These are phyloP conservation scores for Asobara japonica DNA, from an alignment of 1,140 invertebrate species.

Conservation along the genomic window DNA sequence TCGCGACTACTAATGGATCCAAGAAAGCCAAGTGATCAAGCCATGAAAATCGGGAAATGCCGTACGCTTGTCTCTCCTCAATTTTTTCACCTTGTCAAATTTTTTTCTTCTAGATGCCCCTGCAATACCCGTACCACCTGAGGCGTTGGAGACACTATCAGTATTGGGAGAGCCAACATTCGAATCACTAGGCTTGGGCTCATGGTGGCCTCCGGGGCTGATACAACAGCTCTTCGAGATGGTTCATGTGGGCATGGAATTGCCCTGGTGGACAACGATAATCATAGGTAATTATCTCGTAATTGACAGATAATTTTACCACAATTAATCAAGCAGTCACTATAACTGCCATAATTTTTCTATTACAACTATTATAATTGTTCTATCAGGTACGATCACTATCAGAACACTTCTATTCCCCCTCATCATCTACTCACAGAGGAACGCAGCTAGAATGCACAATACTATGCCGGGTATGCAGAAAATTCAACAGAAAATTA, in stretches of 20 bases:
- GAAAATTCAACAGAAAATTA: constrained; percentile 81
- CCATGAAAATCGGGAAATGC: no score
- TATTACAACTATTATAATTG: not conserved
- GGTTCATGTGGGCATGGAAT: constrained; percentile 76
- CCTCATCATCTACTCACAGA: constrained; percentile 81
- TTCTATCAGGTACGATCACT: constrained; percentile 75
- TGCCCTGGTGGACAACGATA: constrained; percentile 94
- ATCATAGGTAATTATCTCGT: constrained; percentile 72
- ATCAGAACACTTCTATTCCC: constrained; percentile 84
- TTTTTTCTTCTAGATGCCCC: constrained; percentile 37
- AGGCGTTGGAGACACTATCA: constrained; percentile 58
- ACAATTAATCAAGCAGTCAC: no score
- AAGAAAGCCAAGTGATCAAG: no score
- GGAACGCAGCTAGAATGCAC: constrained; percentile 79
- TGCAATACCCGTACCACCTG: constrained; percentile 25
- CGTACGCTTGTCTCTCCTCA: no score
- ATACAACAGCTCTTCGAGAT: constrained; percentile 83
- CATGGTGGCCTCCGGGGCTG: constrained; percentile 80
- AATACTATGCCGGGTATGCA: constrained; percentile 86
- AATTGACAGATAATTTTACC: not conserved
- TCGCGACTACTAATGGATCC: no score
- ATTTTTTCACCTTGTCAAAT: no score
- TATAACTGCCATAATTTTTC: not conserved
- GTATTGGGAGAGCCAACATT: constrained; percentile 78
- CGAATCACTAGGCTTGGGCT: constrained; percentile 81